These are phyloP conservation scores for Amazona ochrocephala DNA, from an alignment of 2,797 vertebrate genomes.

Conservation along the genomic window DNA sequence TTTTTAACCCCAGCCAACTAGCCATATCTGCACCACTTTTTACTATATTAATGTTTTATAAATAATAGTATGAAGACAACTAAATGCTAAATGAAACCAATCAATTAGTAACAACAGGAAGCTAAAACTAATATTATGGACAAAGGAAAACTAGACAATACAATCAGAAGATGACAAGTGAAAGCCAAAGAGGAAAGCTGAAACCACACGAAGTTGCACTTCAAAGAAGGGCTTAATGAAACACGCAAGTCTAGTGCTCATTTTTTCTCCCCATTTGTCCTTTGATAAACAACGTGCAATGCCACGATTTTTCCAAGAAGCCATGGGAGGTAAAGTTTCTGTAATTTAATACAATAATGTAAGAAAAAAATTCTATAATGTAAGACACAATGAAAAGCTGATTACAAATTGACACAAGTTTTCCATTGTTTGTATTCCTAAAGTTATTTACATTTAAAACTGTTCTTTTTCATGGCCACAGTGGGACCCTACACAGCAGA, in stretches of 20 bases:
- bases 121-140: not conserved
- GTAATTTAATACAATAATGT: not conserved
- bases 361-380: not conserved
- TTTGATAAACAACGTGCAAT: not conserved
- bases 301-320: not conserved
- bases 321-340: not conserved
- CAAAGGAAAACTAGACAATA: not conserved
- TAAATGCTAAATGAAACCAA: not conserved
- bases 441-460: slow-evolving; percentile 17
- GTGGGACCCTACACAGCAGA: not conserved
- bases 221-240: slow-evolving; percentile 9
- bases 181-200: slow-evolving; percentile 16
- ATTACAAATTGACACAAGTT: not conserved
- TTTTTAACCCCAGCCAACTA: not conserved
- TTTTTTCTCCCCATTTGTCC: not conserved
- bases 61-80: not conserved
- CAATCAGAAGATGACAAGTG: not conserved
- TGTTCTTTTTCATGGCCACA: not conserved
- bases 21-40: not conserved
- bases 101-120: not conserved
- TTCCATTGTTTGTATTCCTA: not conserved
- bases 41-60: not conserved
- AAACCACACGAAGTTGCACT: not conserved
- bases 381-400: not conserved
- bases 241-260: not conserved